Evolutionary conservation across 1,140 invertebrate species (phyloP), one percentile per base, ranked within the genome.

Genomic region (Drosophila tristis): DNA sequence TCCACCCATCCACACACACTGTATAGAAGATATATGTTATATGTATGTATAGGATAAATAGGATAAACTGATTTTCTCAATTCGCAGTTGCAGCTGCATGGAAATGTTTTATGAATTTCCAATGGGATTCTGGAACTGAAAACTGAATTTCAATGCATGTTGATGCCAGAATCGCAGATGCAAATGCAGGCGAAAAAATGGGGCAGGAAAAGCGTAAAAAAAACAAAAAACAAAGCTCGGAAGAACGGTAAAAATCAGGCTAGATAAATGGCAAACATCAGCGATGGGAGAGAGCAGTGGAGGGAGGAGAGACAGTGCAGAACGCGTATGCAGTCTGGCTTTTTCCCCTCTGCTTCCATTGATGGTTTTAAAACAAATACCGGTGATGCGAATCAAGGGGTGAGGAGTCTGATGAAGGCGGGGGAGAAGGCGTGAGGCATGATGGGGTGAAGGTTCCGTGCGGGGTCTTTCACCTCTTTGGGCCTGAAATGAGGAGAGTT

Each of bases 101-200:
- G 77, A 73, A 80, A 73, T 85, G 71, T 70, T 74, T 85, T 77
- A 74, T 25, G 57, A 77, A 80, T 85, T 74, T 77, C 63, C 64
- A 74, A 70, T 70, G 51, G 50, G 48, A 13, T 39, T 13, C 35
- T 39, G 35, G 3, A 39, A 39, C 35, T 11, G 35, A 39, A 35
- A 58, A 47, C 60, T 63, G 43, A 39, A 64, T 54, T 47, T 55
- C 20, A 47, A 20, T 50, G 57, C 63, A 82, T 82, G 79, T 62
- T 74, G 74, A 82, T 75, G 80, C 67, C 61, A 75, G 66, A 60
- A 66, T 60, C 57, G 47, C 75, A 82, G 74, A 78, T 78, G 80
- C 50, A 71, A 70, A 57, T 49, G 63, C 66, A 50, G n/a, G 39
- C 51, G 50, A 31, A 39, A 59, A 59, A 54, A 54, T 26, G 26